Evolutionary conservation across 2,113 vertebrate genomes (phyloP).

Genomic region (Alexandromys fortis): DNA sequence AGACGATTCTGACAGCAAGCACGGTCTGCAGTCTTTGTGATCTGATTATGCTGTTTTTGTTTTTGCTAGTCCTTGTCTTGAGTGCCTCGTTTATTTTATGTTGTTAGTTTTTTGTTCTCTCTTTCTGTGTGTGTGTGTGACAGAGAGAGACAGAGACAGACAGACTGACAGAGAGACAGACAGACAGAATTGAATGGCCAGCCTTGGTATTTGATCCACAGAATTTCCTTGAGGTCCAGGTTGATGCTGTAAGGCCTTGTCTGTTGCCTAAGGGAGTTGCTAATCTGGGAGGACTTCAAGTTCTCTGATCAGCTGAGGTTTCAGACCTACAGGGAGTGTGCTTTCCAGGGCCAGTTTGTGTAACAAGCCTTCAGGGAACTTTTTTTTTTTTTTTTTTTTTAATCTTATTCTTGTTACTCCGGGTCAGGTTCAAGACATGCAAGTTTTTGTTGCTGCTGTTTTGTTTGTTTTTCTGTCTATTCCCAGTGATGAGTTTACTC

Average conservation of each 20-base stretch:
- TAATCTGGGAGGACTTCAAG: background rate
- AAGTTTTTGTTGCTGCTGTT: background rate
- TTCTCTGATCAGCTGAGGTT: conserved; percentile 3
- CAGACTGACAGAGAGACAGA: background rate
- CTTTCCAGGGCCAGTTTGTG: background rate
- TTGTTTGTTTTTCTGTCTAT: background rate
- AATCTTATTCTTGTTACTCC: background rate
- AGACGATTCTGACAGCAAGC: background rate
- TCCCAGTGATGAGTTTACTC: background rate
- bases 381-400: conserved; percentile 31
- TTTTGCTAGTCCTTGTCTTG: background rate
- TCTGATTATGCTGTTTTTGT: conserved; percentile 19
- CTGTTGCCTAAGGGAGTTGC: background rate
- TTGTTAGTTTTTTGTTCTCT: background rate
- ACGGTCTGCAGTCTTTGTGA: background rate
- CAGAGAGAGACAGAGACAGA: too few relatives aligned
- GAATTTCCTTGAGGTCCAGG: conserved; percentile 33
- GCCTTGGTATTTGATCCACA: conserved; percentile 43
- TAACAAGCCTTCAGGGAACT: background rate
- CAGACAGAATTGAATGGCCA: background rate
- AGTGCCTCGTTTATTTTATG: background rate
- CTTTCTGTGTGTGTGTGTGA: background rate
- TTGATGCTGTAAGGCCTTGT: background rate
- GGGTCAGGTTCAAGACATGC: conserved; percentile 22
- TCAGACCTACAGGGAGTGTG: background rate